Percentiles rank a stretch among this genome's conserved stretches.
These are phyloP conservation scores for Crotalus horridus DNA, from an alignment of 2,113 vertebrate genomes.

Conservation along the genomic window DNA sequence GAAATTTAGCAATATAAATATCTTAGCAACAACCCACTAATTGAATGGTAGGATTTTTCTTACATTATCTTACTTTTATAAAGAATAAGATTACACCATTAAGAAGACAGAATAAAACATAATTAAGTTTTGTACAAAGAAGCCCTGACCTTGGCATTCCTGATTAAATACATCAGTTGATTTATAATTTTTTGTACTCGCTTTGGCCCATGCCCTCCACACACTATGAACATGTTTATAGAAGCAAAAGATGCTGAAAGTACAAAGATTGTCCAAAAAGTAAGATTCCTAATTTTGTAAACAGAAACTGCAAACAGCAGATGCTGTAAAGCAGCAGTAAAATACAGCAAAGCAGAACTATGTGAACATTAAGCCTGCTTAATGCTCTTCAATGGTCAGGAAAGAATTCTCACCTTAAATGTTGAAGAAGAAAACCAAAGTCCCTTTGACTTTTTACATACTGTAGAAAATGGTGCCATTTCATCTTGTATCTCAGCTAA, in stretches of 20 bases:
- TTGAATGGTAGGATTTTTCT: background rate
- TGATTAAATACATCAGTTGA: background rate
- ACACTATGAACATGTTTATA: background rate
- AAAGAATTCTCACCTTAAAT: background rate
- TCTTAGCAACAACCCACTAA: background rate
- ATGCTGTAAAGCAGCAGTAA: background rate
- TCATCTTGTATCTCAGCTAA: background rate
- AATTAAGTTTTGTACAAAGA: background rate
- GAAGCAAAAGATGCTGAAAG: background rate
- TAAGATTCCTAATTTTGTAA: background rate
- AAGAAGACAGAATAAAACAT: background rate
- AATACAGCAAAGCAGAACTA: background rate
- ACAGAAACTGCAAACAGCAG: background rate
- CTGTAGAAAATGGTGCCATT: background rate
- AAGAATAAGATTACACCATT: background rate
- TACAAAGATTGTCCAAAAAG: background rate
- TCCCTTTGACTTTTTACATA: background rate
- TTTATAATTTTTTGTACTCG: background rate
- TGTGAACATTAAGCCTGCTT: background rate
- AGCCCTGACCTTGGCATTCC: background rate
- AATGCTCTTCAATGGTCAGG: background rate
- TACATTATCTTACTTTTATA: background rate
- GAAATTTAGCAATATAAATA: background rate
- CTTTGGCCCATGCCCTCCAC: background rate
- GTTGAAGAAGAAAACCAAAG: background rate